Percentiles rank a stretch among this genome's conserved stretches.
Conservation (phyloP, 2,888 invertebrate genomes). For the Cenopis cana region DNA sequence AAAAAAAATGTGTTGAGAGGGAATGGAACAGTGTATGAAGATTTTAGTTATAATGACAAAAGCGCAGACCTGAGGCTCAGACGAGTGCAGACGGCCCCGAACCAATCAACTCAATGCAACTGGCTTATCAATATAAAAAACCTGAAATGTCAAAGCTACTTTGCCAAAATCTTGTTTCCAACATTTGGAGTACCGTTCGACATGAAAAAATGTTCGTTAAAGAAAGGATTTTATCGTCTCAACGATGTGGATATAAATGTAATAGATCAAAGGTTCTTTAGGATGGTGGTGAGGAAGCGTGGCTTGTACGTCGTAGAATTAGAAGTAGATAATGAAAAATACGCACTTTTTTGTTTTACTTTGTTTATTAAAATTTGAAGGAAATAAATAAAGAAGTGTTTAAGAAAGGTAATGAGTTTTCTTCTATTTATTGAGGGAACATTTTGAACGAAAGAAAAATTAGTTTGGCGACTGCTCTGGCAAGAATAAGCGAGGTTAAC, state of each 20-base stretch:
- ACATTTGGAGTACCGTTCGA: constrained; percentile 2
- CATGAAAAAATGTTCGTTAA: not conserved
- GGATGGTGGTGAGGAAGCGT: not conserved
- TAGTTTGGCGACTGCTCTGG: too few relatives aligned
- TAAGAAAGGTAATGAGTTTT: not conserved
- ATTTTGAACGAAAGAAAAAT: not conserved
- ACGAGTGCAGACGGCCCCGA: not conserved
- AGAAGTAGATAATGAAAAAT: not conserved
- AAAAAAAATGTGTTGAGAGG: not conserved
- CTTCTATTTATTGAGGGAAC: not conserved
- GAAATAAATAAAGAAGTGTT: not conserved
- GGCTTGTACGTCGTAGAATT: not conserved
- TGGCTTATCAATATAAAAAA: constrained; percentile 4
- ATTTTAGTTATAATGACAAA: constrained; percentile 1
- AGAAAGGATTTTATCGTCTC: not conserved
- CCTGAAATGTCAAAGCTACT: not conserved
- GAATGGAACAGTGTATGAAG: not conserved
- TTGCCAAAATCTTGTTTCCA: not conserved
- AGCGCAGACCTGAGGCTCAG: not conserved
- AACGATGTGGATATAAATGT: constrained; percentile 3
- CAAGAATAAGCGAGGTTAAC: too few relatives aligned
- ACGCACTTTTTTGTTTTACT: not conserved
- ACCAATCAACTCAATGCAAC: not conserved
- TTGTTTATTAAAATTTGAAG: not conserved
- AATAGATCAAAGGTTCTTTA: constrained; percentile 9